phyloP scores from a whole-genome alignment of 2,797 vertebrate species.

The Diceros bicornis region DNA sequence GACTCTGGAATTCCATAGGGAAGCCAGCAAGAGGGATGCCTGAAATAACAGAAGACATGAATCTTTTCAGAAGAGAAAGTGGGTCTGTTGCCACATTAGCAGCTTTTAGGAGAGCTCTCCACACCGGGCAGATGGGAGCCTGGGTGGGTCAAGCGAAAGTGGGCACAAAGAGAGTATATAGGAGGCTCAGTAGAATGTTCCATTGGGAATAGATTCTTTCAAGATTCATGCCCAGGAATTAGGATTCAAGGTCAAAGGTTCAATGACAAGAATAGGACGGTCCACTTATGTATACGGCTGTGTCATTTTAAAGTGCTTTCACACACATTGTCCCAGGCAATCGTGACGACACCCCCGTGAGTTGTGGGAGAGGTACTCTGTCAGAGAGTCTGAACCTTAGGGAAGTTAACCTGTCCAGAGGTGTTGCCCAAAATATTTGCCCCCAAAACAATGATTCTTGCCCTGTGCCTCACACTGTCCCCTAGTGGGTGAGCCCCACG shows the following conservation, averaged over 20 bases:
- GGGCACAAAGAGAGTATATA: too few relatives aligned
- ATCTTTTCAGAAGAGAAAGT: not conserved
- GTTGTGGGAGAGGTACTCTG: too few relatives aligned
- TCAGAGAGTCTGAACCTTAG: not conserved
- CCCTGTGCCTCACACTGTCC: not conserved
- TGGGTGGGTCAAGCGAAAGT: too few relatives aligned
- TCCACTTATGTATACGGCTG: not conserved
- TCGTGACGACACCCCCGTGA: not conserved
- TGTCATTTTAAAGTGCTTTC: not conserved
- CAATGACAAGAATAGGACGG: not conserved
- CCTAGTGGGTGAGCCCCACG: not conserved
- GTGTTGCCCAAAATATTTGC: not conserved
- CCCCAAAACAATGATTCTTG: not conserved
- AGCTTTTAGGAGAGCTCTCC: not conserved
- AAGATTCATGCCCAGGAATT: not conserved
- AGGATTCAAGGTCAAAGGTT: not conserved
- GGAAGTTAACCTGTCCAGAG: not conserved
- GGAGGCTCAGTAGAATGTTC: not conserved
- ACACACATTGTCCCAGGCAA: not conserved
- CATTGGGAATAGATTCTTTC: not conserved
- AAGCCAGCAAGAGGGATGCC: not conserved
- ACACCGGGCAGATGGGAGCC: not conserved
- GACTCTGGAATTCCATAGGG: not conserved
- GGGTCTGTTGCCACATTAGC: not conserved
- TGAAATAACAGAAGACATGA: not conserved